Percentiles rank a stretch among this genome's conserved stretches.
These are phyloP conservation scores for Mobula hypostoma DNA, from an alignment of 2,113 vertebrate species.

Conservation along the genomic window DNA sequence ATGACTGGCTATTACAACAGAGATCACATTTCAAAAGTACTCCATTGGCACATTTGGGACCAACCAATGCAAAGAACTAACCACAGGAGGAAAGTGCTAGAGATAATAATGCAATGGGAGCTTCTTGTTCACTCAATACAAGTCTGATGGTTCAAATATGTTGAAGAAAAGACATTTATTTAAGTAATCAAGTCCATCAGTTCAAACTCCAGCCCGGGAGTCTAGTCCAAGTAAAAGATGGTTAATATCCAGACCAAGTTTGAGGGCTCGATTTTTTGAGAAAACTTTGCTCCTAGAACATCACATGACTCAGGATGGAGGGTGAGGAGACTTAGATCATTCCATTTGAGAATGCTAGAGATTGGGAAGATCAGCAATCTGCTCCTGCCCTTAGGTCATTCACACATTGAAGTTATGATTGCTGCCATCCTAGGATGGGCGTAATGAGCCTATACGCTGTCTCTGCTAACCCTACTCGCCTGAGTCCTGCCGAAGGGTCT, in stretches of 20 bases:
- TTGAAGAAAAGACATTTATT: not conserved
- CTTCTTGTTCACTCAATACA: not conserved
- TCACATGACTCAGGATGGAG: not conserved
- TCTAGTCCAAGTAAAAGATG: not conserved
- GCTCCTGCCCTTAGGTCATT: not conserved
- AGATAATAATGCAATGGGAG: not conserved
- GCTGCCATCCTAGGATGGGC: too few relatives aligned
- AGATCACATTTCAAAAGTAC: not conserved
- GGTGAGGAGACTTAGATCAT: not conserved
- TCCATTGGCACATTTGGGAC: not conserved
- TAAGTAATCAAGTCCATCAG: not conserved
- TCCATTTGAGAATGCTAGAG: not conserved
- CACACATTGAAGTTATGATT: too few relatives aligned
- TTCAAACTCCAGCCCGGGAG: not conserved
- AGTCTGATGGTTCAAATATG: not conserved
- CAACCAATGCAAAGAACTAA: not conserved
- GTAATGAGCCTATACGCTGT: too few relatives aligned
- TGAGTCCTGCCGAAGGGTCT: too few relatives aligned
- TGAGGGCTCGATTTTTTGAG: not conserved
- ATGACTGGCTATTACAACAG: not conserved
- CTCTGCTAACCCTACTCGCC: too few relatives aligned
- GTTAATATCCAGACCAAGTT: not conserved
- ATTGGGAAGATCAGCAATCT: not conserved
- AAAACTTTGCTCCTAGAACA: not conserved
- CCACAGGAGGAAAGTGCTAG: not conserved